Conservation (phyloP, 1,140 invertebrate species). For the Homalodisca vitripennis region DNA sequence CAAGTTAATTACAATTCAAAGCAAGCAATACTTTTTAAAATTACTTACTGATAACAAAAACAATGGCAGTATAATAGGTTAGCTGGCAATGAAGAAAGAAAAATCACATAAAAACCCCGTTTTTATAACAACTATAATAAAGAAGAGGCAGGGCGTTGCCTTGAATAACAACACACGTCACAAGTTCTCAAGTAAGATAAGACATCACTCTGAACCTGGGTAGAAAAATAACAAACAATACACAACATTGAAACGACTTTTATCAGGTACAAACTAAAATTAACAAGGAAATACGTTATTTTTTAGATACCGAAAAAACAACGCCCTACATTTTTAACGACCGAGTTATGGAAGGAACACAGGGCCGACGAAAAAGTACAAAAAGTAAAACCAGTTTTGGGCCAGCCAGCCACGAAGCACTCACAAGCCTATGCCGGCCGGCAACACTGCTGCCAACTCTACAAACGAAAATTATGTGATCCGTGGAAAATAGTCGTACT, state of each 20-base stretch:
- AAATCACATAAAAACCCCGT: not conserved
- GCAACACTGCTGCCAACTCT: conserved; percentile 18
- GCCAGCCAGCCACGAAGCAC: not conserved
- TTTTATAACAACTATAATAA: conserved; percentile 3
- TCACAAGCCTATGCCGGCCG: conserved; percentile 2
- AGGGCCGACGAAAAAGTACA: conserved; percentile 8
- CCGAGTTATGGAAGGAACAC: conserved; percentile 18
- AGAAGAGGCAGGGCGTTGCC: conserved; percentile 15
- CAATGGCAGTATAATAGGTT: not conserved
- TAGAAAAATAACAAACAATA: conserved; percentile 20
- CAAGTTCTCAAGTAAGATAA: conserved; percentile 20
- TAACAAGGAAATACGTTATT: conserved; percentile 1
- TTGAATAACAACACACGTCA: conserved; percentile 22
- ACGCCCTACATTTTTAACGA: conserved; percentile 19
- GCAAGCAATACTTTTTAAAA: too few species aligned
- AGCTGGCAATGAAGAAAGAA: not conserved
- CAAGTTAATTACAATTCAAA: too few species aligned
- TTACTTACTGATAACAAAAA: not conserved
- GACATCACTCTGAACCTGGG: not conserved
- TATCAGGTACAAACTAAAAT: conserved; percentile 6
- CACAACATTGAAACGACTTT: conserved; percentile 9
- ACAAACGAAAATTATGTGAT: not conserved
- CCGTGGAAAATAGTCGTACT: too few species aligned
- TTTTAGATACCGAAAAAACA: conserved; percentile 1
- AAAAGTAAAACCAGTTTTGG: conserved; percentile 23